These are phyloP conservation scores for Cybosia mesomella DNA, from an alignment of 2,888 invertebrate genomes.

Conservation along the genomic window DNA sequence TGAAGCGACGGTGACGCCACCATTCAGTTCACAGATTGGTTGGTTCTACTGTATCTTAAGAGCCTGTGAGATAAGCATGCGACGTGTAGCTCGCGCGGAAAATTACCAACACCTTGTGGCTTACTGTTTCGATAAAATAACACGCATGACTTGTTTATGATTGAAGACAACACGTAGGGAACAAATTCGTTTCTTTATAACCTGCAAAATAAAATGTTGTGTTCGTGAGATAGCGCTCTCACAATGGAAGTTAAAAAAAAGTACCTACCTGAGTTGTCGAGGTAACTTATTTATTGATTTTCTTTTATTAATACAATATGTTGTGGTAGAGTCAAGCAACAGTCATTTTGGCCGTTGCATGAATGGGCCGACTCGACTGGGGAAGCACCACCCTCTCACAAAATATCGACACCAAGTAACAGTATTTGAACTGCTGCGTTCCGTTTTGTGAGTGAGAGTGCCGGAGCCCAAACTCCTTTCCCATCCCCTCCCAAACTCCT, in stretches of 20 bases:
- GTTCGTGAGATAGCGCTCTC: not conserved
- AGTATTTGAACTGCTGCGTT: no score
- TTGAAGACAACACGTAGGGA: not conserved
- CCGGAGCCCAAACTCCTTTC: no score
- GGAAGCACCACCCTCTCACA: no score
- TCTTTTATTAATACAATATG: not conserved
- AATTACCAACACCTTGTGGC: not conserved
- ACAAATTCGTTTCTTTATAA: constrained; percentile 1
- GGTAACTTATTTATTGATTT: not conserved
- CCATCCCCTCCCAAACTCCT: no score
- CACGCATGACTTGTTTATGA: not conserved
- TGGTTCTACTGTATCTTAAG: constrained; percentile 8
- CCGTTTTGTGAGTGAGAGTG: no score
- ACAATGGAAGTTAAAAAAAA: not conserved
- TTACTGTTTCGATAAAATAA: not conserved
- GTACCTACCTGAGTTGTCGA: not conserved
- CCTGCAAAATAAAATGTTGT: not conserved
- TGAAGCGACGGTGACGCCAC: no score
- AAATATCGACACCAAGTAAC: no score
- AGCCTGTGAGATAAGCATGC: not conserved
- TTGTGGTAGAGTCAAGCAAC: no score
- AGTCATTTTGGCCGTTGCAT: no score
- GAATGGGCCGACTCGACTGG: no score
- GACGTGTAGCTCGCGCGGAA: not conserved
- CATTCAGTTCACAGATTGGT: no score